phyloP scores from a whole-genome alignment of 2,113 vertebrate genomes.

The Oryzias celebensis region DNA sequence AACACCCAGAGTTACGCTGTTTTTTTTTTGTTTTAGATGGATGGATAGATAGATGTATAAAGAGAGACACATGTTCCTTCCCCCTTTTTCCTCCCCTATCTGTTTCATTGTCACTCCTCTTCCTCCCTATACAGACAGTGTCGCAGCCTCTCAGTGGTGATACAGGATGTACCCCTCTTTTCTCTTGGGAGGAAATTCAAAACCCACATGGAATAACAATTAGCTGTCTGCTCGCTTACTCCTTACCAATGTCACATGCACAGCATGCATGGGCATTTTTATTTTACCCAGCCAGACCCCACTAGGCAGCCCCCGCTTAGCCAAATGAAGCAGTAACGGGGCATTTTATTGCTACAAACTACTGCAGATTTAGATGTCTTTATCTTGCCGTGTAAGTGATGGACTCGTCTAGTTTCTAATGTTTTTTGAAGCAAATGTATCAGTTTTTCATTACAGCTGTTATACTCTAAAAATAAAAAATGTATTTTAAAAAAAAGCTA shows the following conservation, averaged over 20 bases:
- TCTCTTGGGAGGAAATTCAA: constrained; percentile 64
- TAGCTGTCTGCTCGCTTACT: constrained; percentile 54
- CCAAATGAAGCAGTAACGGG: constrained; percentile 1
- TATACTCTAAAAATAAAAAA: too few species aligned
- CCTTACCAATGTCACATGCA: constrained; percentile 12
- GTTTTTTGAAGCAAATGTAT: too few species aligned
- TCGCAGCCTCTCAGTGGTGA: constrained; percentile 52
- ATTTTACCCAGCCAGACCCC: constrained; percentile 13
- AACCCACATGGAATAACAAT: constrained; percentile 71
- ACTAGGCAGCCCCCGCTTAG: not conserved
- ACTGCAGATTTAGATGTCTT: too few species aligned
- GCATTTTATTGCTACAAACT: too few species aligned
- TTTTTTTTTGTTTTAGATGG: not conserved
- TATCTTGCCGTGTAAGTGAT: too few species aligned
- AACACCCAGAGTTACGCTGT: not conserved
- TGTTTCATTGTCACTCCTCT: constrained; percentile 26
- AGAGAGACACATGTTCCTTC: constrained; percentile 4
- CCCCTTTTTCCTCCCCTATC: not conserved
- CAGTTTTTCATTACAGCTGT: too few species aligned
- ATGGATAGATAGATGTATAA: constrained; percentile 6
- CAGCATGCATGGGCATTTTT: not conserved
- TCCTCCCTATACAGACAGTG: constrained; percentile 28
- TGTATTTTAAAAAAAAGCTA: too few species aligned
- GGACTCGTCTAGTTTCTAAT: too few species aligned
- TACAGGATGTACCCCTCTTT: constrained; percentile 54